A percentile compares a stretch with the other conserved stretches of the same genome.
These are phyloP conservation scores for Gila robusta DNA, from an alignment of 2,797 vertebrate species.

Conservation along the genomic window DNA sequence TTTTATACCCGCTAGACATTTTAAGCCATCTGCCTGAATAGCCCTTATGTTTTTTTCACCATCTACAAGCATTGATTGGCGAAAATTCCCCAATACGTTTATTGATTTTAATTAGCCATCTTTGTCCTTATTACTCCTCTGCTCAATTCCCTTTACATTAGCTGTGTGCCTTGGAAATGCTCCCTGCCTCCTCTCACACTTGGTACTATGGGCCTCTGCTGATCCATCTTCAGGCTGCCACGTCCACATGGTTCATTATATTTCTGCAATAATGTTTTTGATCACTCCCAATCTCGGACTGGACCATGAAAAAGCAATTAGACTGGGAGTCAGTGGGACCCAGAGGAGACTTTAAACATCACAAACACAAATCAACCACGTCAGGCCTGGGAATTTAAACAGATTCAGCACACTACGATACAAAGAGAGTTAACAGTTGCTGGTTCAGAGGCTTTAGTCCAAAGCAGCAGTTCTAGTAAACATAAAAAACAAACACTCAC, in stretches of 20 bases:
- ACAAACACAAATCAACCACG: slow-evolving; percentile 61
- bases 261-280: slow-evolving; percentile 62
- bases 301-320: slow-evolving; percentile 57
- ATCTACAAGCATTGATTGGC: slow-evolving; percentile 38
- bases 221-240: slow-evolving; percentile 58
- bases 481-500: slow-evolving; percentile 53
- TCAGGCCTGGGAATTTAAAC: slow-evolving; percentile 53
- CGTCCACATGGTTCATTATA: slow-evolving; percentile 47
- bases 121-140: slow-evolving; percentile 59
- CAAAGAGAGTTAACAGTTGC: slow-evolving; percentile 49
- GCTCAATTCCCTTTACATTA: slow-evolving; percentile 54
- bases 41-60: not conserved
- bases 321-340: slow-evolving; percentile 54
- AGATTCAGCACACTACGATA: slow-evolving; percentile 40
- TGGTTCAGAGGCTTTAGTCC: slow-evolving; percentile 48
- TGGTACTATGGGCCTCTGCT: slow-evolving; percentile 51
- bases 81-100: slow-evolving; percentile 53
- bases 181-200: slow-evolving; percentile 46
- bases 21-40: slow-evolving; percentile 19
- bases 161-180: slow-evolving; percentile 50
- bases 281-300: slow-evolving; percentile 55
- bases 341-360: slow-evolving; percentile 63
- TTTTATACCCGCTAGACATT: slow-evolving; percentile 35
- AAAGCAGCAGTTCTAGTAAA: slow-evolving; percentile 48
- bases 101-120: slow-evolving; percentile 65